Evolutionary conservation across 2,888 invertebrate genomes (phyloP).

Genomic region (Dicroscelio sp.): DNA sequence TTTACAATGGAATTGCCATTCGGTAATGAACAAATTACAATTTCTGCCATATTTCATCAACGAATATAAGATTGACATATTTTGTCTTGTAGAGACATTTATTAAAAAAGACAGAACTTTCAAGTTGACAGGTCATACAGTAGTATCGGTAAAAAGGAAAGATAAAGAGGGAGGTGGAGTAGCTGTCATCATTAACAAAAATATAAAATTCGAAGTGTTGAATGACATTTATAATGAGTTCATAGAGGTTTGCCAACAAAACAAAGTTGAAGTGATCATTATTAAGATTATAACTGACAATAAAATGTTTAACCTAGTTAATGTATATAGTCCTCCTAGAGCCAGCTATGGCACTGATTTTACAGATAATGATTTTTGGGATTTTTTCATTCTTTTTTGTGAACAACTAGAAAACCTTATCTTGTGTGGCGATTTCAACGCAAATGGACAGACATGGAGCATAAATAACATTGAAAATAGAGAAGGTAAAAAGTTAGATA

Average conservation of each 20-base stretch:
- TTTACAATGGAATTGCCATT: slow-evolving; percentile 3
- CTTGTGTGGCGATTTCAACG: not conserved
- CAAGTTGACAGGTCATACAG: not conserved
- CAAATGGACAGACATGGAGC: not conserved
- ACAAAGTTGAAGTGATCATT: not conserved
- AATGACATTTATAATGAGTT: not conserved
- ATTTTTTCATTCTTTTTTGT: not conserved
- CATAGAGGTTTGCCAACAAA: not conserved
- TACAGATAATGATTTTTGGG: slow-evolving; percentile 3
- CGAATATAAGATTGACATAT: not conserved
- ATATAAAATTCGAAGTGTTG: not conserved
- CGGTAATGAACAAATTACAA: not conserved
- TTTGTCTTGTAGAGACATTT: not conserved
- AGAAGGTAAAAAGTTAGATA: not conserved
- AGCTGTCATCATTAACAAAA: not conserved
- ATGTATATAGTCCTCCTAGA: not conserved
- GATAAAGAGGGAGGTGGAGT: not conserved
- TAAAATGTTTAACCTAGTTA: not conserved
- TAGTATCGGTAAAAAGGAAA: not conserved
- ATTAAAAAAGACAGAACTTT: not conserved
- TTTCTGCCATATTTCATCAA: not conserved
- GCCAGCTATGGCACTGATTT: not conserved
- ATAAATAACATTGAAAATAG: not conserved
- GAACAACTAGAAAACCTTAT: not conserved
- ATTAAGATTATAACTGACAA: not conserved